Conservation (phyloP, 2,888 invertebrate species). For the Sacculina carcini region DNA sequence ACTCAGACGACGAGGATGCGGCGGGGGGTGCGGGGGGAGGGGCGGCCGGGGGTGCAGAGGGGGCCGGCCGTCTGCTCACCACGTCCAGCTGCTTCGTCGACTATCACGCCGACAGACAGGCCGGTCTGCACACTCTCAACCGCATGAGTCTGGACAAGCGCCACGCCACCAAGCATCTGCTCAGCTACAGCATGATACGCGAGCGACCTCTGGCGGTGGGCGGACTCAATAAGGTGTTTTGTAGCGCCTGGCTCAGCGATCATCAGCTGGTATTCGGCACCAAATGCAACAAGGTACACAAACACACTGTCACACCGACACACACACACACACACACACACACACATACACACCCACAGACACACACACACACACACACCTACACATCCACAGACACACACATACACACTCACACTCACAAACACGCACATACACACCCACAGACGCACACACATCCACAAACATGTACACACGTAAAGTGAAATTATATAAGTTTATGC, state of each 20-base stretch:
- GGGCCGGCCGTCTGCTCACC: neutral
- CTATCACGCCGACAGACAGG: neutral
- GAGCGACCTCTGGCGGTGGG: conserved; percentile 56
- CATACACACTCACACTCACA: no score
- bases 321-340: no score
- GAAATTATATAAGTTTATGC: no score
- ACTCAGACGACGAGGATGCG: neutral
- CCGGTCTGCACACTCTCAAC: conserved; percentile 1
- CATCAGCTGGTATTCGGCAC: conserved; percentile 87
- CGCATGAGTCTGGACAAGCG: conserved; percentile 21
- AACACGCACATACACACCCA: no score
- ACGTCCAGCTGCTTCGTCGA: neutral
- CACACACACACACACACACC: no score
- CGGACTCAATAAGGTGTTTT: conserved; percentile 65
- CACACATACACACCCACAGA: no score
- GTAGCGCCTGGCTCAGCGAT: conserved; percentile 84
- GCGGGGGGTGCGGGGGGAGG: no score
- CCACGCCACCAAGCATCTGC: conserved; percentile 60
- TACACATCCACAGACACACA: no score
- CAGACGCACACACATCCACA: no score
- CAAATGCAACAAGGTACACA: conserved; percentile 88
- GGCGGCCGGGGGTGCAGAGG: no score
- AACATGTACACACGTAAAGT: no score
- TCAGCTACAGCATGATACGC: conserved; percentile 37
- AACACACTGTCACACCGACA: no score